phyloP scores from a whole-genome alignment of 2,888 invertebrate genomes.

The Mythimna loreyi region DNA sequence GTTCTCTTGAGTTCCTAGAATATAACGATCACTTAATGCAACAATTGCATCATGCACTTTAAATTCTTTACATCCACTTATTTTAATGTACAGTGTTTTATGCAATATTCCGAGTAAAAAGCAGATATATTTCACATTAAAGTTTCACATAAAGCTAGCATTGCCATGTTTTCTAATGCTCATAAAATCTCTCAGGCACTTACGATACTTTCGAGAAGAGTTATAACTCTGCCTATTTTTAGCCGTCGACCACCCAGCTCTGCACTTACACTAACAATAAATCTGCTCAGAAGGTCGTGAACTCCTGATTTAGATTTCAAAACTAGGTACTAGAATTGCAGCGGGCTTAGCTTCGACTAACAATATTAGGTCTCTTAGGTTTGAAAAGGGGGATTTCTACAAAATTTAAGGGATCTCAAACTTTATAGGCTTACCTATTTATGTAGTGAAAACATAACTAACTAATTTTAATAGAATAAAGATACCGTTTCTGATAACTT shows the following conservation, averaged over 20 bases:
- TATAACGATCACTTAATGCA: not conserved
- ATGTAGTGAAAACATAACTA: not conserved
- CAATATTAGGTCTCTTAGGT: not conserved
- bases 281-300: slow-evolving; percentile 38
- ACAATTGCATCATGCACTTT: slow-evolving; percentile 26
- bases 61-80: slow-evolving; percentile 1
- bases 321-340: slow-evolving; percentile 17
- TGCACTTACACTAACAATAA: slow-evolving; percentile 49
- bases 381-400: not conserved
- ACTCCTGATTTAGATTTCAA: slow-evolving; percentile 30
- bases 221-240: slow-evolving; percentile 30
- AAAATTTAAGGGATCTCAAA: not conserved
- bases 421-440: not conserved
- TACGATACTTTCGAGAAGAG: slow-evolving; percentile 34
- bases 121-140: not conserved
- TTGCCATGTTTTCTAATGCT: slow-evolving; percentile 13
- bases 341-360: not conserved
- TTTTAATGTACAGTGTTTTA: not conserved
- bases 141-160: not conserved
- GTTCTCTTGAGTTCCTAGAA: not conserved
- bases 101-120: not conserved
- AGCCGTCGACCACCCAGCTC: slow-evolving; percentile 33
- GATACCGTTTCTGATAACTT: not conserved
- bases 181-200: slow-evolving; percentile 36
- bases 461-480: not conserved